Conservation (phyloP, 2,113 vertebrate genomes). For the Colossoma macropomum region DNA sequence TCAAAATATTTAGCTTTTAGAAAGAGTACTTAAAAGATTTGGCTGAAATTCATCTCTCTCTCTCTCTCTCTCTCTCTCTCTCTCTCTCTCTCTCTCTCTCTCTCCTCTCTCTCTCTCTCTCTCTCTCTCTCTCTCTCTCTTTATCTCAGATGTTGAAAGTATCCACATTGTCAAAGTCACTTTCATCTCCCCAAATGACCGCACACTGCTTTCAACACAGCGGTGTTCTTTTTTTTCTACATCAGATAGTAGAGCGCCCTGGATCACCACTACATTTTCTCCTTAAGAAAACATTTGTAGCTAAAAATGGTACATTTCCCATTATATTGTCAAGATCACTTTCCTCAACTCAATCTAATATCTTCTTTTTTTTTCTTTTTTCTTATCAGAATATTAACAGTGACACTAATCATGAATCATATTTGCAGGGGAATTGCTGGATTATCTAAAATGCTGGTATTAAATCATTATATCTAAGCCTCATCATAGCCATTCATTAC, state of each 20-base stretch:
- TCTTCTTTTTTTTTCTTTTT: no score
- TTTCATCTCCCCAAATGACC: slow-evolving; percentile 21
- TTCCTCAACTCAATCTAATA: neutral
- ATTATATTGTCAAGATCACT: slow-evolving; percentile 1
- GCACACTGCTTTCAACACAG: slow-evolving; percentile 32
- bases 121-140: no score
- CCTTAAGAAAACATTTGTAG: neutral
- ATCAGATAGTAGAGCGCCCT: slow-evolving; percentile 17
- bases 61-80: no score
- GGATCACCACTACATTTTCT: slow-evolving; percentile 12
- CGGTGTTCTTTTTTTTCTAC: slow-evolving; percentile 20
- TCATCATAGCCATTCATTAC: neutral
- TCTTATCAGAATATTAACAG: slow-evolving; percentile 10
- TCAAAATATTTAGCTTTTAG: neutral
- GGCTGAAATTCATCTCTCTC: neutral
- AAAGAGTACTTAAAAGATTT: neutral
- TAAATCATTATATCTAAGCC: neutral
- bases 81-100: no score
- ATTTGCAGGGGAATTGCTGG: neutral
- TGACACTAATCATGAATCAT: neutral
- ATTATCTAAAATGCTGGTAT: neutral
- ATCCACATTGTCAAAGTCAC: slow-evolving; percentile 26
- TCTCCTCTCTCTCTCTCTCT: no score
- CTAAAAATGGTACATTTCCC: neutral
- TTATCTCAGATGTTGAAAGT: neutral